phyloP scores from a whole-genome alignment of 37 sponge, comb jelly and placozoan species.

The Geodia barretti region DNA sequence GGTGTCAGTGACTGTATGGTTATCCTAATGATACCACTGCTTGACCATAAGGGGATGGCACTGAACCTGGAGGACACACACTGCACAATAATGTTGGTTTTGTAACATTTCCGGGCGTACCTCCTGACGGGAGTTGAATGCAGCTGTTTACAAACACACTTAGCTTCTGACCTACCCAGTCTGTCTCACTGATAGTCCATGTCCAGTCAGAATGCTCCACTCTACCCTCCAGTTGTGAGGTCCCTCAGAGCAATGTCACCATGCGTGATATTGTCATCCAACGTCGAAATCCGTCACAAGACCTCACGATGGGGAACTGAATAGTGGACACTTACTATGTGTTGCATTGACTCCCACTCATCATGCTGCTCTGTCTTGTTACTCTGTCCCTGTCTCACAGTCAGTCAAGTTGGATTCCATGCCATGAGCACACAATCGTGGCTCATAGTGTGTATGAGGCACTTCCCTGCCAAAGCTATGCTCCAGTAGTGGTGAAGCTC shows the following conservation, averaged over 20 bases:
- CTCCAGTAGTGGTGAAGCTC: not conserved
- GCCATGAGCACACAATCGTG: constrained; percentile 6
- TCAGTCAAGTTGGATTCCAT: not conserved
- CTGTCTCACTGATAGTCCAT: constrained; percentile 2
- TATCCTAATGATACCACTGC: too few species aligned
- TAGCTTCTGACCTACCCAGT: constrained; percentile 16
- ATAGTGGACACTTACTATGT: not conserved
- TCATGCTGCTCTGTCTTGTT: not conserved
- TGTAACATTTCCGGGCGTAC: too few species aligned
- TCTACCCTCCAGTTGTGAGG: constrained; percentile 14
- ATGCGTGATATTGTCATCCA: not conserved
- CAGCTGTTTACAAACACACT: constrained; percentile 4
- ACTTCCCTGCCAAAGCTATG: constrained; percentile 14
- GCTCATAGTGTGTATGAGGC: not conserved
- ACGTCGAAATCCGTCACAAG: too few species aligned
- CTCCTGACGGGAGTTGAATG: too few species aligned
- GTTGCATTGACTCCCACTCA: constrained; percentile 9
- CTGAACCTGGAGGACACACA: too few species aligned
- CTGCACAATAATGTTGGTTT: too few species aligned
- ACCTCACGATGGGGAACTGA: not conserved
- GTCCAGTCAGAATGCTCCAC: constrained; percentile 20
- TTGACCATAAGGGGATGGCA: too few species aligned
- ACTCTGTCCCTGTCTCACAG: constrained; percentile 4
- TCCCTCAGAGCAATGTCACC: constrained; percentile 5
- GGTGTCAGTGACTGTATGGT: too few species aligned